These are phyloP conservation scores for Sebastolobus altivelis DNA, from an alignment of 2,797 vertebrate genomes.

Conservation along the genomic window DNA sequence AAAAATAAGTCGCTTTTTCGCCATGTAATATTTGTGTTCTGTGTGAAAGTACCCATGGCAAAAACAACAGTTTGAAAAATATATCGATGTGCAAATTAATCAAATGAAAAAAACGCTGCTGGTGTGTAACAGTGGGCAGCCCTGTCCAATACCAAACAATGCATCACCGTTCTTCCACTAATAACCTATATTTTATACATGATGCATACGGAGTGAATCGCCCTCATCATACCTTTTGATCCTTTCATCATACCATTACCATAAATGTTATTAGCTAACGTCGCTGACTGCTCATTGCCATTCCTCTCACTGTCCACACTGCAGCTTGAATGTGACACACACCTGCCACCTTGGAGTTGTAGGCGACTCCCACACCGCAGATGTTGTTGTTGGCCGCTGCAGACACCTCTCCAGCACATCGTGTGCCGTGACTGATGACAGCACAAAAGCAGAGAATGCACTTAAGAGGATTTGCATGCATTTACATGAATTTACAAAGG, in stretches of 20 bases:
- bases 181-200: conserved; percentile 17
- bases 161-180: neutral
- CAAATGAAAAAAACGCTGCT: too few relatives aligned
- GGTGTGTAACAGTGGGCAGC: too few relatives aligned
- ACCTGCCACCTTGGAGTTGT: conserved; percentile 99
- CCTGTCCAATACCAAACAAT: neutral
- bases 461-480: conserved; percentile 55
- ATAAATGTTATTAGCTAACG: conserved; percentile 37
- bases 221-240: conserved; percentile 28
- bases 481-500: conserved; percentile 54
- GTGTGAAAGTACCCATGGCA: too few relatives aligned
- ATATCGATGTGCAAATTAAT: too few relatives aligned
- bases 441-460: conserved; percentile 33
- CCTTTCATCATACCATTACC: conserved; percentile 44
- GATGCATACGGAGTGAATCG: neutral
- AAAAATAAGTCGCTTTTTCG: too few relatives aligned
- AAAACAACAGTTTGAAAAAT: too few relatives aligned
- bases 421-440: conserved; percentile 92
- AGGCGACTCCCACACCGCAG: conserved; percentile 97
- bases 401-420: conserved; percentile 98
- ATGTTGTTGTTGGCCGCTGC: conserved; percentile 98
- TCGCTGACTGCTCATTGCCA: conserved; percentile 40
- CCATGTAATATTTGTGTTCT: too few relatives aligned
- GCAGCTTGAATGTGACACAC: conserved; percentile 54
- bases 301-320: conserved; percentile 28